Percentiles rank a stretch among this genome's conserved stretches.
Evolutionary conservation across 2,113 vertebrate genomes (phyloP).

Genomic region (Dinomys branickii): DNA sequence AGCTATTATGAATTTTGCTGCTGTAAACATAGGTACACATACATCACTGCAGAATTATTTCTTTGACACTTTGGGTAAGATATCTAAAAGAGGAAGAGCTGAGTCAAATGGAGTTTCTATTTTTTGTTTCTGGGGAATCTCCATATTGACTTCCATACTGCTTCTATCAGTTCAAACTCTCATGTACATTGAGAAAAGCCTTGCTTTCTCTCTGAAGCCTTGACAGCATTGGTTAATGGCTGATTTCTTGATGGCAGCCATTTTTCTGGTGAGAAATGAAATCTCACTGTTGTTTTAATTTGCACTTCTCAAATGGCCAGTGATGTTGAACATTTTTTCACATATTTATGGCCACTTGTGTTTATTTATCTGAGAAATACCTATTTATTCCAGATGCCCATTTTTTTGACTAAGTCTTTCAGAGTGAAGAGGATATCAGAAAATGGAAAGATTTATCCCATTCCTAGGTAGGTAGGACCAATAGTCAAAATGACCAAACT

Average conservation of each 20-base stretch:
- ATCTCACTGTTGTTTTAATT: not conserved
- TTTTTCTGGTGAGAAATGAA: not conserved
- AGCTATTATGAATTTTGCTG: not conserved
- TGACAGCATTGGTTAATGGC: not conserved
- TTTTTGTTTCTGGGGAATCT: not conserved
- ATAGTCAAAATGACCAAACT: not conserved
- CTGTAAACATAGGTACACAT: not conserved
- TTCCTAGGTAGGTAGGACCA: not conserved
- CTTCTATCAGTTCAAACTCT: not conserved
- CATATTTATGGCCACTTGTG: not conserved
- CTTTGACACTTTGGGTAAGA: not conserved
- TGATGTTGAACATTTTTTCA: not conserved
- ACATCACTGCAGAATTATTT: not conserved
- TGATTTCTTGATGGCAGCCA: not conserved
- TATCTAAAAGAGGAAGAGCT: not conserved
- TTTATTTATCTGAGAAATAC: not conserved
- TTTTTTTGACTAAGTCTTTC: not conserved
- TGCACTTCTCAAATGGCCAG: not conserved
- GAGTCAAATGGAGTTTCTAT: not conserved
- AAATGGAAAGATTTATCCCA: not conserved
- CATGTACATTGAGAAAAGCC: not conserved
- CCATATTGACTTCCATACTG: not conserved
- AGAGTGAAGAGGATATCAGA: not conserved
- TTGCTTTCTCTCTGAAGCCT: not conserved
- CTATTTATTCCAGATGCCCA: not conserved